These are phyloP conservation scores for Strix uralensis DNA, from an alignment of 2,113 vertebrate species.

Conservation along the genomic window DNA sequence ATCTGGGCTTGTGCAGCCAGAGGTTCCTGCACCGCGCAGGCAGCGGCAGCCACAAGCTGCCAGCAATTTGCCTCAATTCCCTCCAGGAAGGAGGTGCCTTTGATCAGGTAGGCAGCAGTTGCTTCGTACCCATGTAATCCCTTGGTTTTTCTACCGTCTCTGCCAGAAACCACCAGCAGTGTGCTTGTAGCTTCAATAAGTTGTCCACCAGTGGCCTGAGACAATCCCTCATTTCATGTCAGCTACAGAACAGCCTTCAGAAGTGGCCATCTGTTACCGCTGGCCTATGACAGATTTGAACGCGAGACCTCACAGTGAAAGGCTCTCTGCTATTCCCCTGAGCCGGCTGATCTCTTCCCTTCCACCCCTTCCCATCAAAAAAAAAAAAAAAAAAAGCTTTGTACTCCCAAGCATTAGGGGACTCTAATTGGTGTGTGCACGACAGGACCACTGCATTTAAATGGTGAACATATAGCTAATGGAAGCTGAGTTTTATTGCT, in stretches of 20 bases:
- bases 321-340: constrained; percentile 54
- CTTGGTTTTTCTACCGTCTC: neutral
- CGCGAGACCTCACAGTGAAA: neutral
- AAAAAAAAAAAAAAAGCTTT: neutral
- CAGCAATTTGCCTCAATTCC: neutral
- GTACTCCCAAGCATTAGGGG: neutral
- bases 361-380: neutral
- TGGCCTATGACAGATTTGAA: neutral
- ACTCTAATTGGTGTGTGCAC: neutral
- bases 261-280: constrained; percentile 38
- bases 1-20: neutral
- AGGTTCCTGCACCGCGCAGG: neutral
- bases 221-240: neutral
- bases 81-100: neutral
- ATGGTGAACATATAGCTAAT: neutral
- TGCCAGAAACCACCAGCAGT: neutral
- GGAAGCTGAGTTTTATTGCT: constrained; percentile 6
- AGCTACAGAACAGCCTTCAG: neutral
- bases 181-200: neutral
- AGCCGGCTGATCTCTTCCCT: neutral
- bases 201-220: neutral
- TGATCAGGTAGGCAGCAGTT: neutral
- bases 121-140: neutral
- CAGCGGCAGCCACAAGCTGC: neutral
- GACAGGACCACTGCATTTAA: neutral